phyloP scores from a whole-genome alignment of 1,140 invertebrate species.

The Nasonia giraulti region DNA sequence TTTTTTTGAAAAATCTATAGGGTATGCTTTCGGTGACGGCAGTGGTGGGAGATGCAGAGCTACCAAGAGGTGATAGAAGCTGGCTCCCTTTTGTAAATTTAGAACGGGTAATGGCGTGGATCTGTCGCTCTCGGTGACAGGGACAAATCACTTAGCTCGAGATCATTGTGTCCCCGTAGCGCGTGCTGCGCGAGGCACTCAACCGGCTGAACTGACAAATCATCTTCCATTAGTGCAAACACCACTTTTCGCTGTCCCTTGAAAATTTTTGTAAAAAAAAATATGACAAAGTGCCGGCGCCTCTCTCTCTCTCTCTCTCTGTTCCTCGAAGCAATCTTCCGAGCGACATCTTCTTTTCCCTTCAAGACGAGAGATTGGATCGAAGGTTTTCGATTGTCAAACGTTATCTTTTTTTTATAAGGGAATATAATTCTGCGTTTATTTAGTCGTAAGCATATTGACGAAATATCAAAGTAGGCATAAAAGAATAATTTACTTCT shows the following conservation, averaged over 20 bases:
- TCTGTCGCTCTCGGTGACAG: constrained; percentile 59
- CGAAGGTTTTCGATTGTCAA: not conserved
- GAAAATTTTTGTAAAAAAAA: constrained; percentile 23
- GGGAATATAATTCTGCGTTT: too few relatives aligned
- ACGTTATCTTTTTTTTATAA: too few relatives aligned
- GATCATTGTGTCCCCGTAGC: constrained; percentile 55
- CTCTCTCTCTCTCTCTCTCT: constrained; percentile 1
- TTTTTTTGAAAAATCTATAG: constrained; percentile 52
- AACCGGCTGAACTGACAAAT: constrained; percentile 65
- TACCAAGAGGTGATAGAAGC: constrained; percentile 39
- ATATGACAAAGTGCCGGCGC: constrained; percentile 27
- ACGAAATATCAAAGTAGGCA: too few relatives aligned
- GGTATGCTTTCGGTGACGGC: not conserved
- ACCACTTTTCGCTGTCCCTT: constrained; percentile 25
- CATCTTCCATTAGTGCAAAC: constrained; percentile 62
- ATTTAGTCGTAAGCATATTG: too few relatives aligned
- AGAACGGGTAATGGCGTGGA: constrained; percentile 44
- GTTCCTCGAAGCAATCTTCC: not conserved
- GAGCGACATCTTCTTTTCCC: not conserved
- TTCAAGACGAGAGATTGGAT: not conserved
- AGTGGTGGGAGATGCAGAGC: not conserved
- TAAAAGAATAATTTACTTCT: too few relatives aligned
- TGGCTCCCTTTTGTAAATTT: constrained; percentile 40
- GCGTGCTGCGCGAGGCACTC: constrained; percentile 52
- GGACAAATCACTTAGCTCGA: constrained; percentile 68